Base-by-base conservation (phyloP, 2,888 invertebrate genomes). In the Rugalucina vietnamica region DNA sequence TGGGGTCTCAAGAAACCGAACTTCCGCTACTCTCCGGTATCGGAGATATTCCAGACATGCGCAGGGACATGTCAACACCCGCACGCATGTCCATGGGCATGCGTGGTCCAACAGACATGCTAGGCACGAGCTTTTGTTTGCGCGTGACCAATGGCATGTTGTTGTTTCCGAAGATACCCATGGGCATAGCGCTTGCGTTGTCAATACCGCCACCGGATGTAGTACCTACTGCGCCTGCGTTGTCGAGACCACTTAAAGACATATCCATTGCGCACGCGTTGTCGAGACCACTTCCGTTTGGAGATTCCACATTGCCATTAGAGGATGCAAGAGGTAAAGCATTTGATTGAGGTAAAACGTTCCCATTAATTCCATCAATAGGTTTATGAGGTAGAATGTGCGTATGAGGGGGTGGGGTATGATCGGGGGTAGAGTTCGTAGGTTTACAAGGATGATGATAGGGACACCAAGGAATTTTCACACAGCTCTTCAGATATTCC, bases 401-500 rank as follows among this genome's bases (percentile, higher is more conserved):
- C 3, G 24, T 8, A n/a, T 39, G 29, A 72, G 49, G 24, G 14
- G 50, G 14, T 49, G 14, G 50, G 14, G 50, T 12, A 49, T 14
- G 14, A 49, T 49, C n/a, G 34, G 65, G 65, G 18, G 71, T 74
- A 69, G 49, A 75, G 75, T 80, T 80, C 50, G 69, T 70, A 34
- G 80, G 75, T 60, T 75, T 76, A n/a, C 75, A 49, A 21, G 84
- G 32, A 21, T 81, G 85, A 71, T 87, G 87, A 50, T 82, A 79
- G 32, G 85, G 85, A 78, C 86, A 86, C 87, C 88, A 88, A 27
- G 89, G 89, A 27, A 87, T 84, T 76, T 87, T 82, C 8, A 85
- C 87, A 79, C 88, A 88, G 76, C 78, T 90, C 70, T 83, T 85
- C 29, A 91, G 81, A 54, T 88, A 88, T 36, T 86, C 88, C 71